Evolutionary conservation across 1,140 invertebrate genomes (phyloP).

Genomic region (Camponotus floridanus): DNA sequence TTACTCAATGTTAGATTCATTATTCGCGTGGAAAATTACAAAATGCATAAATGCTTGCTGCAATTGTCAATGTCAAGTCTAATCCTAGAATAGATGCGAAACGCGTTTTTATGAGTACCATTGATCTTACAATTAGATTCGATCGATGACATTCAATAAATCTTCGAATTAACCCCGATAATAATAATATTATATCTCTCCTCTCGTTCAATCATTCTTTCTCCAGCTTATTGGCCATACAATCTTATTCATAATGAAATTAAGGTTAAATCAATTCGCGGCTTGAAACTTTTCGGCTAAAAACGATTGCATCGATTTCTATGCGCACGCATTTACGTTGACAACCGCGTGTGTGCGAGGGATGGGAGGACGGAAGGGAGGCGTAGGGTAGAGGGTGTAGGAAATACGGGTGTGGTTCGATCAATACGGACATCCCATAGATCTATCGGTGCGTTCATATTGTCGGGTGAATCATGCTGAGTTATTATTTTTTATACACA

Average conservation of each 20-base stretch:
- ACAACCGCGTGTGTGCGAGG: constrained; percentile 46
- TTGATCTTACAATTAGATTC: constrained; percentile 7
- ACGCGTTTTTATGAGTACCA: neutral
- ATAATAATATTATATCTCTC: neutral
- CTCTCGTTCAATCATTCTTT: neutral
- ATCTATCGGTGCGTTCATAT: constrained; percentile 79
- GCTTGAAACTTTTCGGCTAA: constrained; percentile 5
- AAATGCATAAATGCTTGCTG: neutral
- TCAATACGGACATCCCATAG: constrained; percentile 84
- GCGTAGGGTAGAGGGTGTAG: constrained; percentile 70
- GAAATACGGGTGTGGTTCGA: constrained; percentile 84
- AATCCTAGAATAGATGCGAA: neutral
- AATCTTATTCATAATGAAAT: neutral
- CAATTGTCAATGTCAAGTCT: constrained; percentile 15
- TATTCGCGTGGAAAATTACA: constrained; percentile 18
- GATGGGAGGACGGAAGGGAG: constrained; percentile 53
- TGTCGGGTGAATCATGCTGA: constrained; percentile 59
- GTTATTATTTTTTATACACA: constrained; percentile 26
- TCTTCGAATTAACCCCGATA: neutral
- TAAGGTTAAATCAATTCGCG: neutral
- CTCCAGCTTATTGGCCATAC: neutral
- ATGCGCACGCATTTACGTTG: constrained; percentile 71
- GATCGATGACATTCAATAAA: neutral
- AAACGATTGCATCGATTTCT: constrained; percentile 64
- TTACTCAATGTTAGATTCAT: neutral